Evolutionary conservation across 2,113 vertebrate genomes (phyloP).

Genomic region (Oriolus oriolus): DNA sequence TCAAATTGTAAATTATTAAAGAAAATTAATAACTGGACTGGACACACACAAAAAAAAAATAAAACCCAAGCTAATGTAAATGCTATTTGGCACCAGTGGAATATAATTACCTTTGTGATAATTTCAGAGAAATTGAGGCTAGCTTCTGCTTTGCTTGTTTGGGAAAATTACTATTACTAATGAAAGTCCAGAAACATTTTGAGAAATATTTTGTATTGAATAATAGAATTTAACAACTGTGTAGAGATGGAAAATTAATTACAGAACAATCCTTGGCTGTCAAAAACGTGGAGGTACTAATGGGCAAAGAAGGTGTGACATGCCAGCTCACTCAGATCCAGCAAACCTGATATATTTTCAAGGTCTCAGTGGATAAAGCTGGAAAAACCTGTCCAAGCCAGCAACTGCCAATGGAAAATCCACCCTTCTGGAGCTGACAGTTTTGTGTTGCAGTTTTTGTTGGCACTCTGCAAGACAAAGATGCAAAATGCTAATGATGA

Average conservation of each 20-base stretch:
- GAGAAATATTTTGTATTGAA: not conserved
- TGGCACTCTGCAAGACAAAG: not conserved
- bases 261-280: not conserved
- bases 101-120: not conserved
- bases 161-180: slow-evolving; percentile 1
- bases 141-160: not conserved
- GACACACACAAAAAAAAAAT: not conserved
- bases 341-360: not conserved
- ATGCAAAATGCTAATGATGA: not conserved
- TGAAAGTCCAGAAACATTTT: not conserved
- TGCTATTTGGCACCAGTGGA: not conserved
- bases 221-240: not conserved
- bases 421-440: not conserved
- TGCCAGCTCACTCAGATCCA: not conserved
- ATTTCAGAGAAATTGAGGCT: not conserved
- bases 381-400: not conserved
- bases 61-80: not conserved
- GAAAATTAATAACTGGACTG: not conserved
- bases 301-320: not conserved
- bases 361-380: not conserved
- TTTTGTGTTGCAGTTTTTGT: not conserved
- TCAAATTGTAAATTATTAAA: slow-evolving; percentile 41
- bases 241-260: not conserved
- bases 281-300: not conserved
- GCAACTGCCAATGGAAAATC: not conserved